Conservation (phyloP, 2,888 invertebrate species). For the Hylaea fasciaria region DNA sequence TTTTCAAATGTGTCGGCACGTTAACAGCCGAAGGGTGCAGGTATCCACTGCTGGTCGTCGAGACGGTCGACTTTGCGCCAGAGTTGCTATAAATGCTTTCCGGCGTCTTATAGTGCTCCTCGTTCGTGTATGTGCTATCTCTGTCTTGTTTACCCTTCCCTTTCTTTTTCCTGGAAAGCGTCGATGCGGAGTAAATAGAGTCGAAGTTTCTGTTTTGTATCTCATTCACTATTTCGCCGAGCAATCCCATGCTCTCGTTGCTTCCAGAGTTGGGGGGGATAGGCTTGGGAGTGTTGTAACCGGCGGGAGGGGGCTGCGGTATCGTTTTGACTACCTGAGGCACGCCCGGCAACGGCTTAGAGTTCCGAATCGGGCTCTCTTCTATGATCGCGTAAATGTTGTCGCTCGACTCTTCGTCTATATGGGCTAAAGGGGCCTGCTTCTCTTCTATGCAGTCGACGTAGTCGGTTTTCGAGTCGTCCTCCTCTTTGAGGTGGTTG, state of each 20-base stretch:
- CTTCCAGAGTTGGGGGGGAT: slow-evolving; percentile 80
- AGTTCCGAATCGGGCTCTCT: slow-evolving; percentile 86
- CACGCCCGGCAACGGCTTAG: slow-evolving; percentile 70
- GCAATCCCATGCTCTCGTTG: slow-evolving; percentile 89
- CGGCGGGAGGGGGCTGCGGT: slow-evolving; percentile 76
- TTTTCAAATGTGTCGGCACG: slow-evolving; percentile 80
- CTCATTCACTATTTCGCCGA: slow-evolving; percentile 94
- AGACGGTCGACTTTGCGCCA: slow-evolving; percentile 84
- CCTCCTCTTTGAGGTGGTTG: slow-evolving; percentile 47
- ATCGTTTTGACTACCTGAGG: slow-evolving; percentile 64
- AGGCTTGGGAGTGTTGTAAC: slow-evolving; percentile 78
- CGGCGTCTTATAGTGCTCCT: slow-evolving; percentile 84
- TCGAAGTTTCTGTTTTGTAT: slow-evolving; percentile 94
- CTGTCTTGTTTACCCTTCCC: slow-evolving; percentile 74
- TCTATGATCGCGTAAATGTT: slow-evolving; percentile 96
- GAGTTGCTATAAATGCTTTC: slow-evolving; percentile 88
- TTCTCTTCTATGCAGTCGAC: slow-evolving; percentile 91
- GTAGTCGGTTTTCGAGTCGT: slow-evolving; percentile 84
- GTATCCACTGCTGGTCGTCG: slow-evolving; percentile 89
- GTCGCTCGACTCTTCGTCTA: slow-evolving; percentile 87
- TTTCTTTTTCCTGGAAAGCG: slow-evolving; percentile 87
- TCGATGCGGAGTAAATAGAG: slow-evolving; percentile 93
- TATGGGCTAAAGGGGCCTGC: slow-evolving; percentile 86
- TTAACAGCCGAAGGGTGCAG: slow-evolving; percentile 89
- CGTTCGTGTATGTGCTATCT: slow-evolving; percentile 86